Evolutionary conservation across 2,888 invertebrate species (phyloP).

Genomic region (Patella pellucida): DNA sequence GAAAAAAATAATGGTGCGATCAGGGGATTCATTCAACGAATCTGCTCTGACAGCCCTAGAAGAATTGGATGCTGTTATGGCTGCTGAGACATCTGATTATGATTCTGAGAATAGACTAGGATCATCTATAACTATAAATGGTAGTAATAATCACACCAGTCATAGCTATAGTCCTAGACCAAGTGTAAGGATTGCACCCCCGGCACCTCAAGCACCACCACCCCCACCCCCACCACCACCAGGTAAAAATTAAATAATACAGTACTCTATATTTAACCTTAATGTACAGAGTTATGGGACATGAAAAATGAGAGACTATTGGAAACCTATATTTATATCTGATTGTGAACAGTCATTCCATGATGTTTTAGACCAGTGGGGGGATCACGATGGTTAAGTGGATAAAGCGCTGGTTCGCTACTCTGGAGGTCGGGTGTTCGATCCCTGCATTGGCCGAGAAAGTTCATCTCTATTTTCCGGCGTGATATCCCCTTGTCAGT

Average conservation of each 20-base stretch:
- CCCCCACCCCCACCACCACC: conserved; percentile 40
- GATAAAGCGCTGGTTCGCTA: no score
- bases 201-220: conserved; percentile 32
- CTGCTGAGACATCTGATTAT: conserved; percentile 52
- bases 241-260: conserved; percentile 21
- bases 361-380: no score
- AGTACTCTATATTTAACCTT: no score
- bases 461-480: no score
- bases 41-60: conserved; percentile 61
- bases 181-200: conserved; percentile 21
- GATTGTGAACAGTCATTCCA: no score
- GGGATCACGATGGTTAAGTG: no score
- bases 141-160: conserved; percentile 1
- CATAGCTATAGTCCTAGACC: conserved; percentile 15
- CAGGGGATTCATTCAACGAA: conserved; percentile 55
- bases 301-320: no score
- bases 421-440: no score
- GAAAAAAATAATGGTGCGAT: conserved; percentile 19
- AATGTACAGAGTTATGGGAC: no score
- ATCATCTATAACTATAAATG: conserved; percentile 5
- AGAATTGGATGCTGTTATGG: conserved; percentile 67
- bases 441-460: no score
- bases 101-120: conserved; percentile 31
- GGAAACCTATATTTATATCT: no score
- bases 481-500: no score